phyloP scores from a whole-genome alignment of 2,113 vertebrate genomes.

The Pangasianodon gigas region DNA sequence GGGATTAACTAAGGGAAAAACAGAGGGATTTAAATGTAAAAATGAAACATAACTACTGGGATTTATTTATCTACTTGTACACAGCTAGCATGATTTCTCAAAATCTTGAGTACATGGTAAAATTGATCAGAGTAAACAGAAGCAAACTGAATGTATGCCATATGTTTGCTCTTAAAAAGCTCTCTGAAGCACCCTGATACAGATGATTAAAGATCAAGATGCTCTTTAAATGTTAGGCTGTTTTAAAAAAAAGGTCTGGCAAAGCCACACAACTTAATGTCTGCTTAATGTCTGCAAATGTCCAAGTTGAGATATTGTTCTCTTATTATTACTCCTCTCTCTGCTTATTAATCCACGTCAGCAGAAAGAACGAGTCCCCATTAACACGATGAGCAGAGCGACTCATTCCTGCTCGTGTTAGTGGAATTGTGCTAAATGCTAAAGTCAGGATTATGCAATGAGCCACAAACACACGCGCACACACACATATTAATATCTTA shows the following conservation, averaged over 20 bases:
- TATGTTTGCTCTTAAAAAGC: not conserved
- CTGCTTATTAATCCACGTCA: slow-evolving; percentile 30
- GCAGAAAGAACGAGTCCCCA: not conserved
- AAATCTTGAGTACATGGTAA: not conserved
- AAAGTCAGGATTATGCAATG: slow-evolving; percentile 8
- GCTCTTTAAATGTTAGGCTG: not conserved
- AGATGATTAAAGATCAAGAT: not conserved
- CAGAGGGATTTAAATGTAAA: slow-evolving; percentile 35
- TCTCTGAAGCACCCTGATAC: not conserved
- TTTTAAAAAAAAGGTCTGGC: not conserved
- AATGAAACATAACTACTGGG: not conserved
- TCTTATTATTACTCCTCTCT: not conserved
- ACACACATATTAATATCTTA: not conserved
- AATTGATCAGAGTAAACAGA: not conserved
- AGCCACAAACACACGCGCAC: not conserved
- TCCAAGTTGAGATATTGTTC: not conserved
- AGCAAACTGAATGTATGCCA: not conserved
- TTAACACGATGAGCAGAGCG: not conserved
- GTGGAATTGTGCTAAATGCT: slow-evolving; percentile 23
- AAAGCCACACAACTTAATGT: not conserved
- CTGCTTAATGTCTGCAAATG: not conserved
- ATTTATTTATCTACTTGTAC: not conserved
- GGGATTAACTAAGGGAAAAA: slow-evolving; percentile 15
- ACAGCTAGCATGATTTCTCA: not conserved
- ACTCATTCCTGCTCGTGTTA: not conserved